These are phyloP conservation scores for Dryas iulia DNA, from an alignment of 1,140 invertebrate genomes.

Conservation along the genomic window DNA sequence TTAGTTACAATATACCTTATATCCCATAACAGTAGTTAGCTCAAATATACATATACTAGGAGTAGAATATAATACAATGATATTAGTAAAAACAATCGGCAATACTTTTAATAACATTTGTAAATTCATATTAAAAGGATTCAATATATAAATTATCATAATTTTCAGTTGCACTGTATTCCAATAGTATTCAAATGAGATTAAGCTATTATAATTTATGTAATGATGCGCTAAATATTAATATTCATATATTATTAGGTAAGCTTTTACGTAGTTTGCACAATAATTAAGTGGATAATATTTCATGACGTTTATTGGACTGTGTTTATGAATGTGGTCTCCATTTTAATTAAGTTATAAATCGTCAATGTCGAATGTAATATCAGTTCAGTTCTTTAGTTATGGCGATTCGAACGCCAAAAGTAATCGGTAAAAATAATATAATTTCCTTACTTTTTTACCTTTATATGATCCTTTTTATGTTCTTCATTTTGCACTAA, in stretches of 20 bases:
- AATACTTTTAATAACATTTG: background rate
- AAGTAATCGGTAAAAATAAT: no score
- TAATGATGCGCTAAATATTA: slow-evolving; percentile 23
- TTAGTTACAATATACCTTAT: no score
- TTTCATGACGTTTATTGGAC: slow-evolving; percentile 12
- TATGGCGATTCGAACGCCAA: no score
- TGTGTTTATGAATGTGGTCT: slow-evolving; percentile 6
- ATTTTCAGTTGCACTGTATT: background rate
- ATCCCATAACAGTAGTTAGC: no score
- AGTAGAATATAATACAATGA: background rate
- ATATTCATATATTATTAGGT: slow-evolving; percentile 24
- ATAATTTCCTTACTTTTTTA: no score
- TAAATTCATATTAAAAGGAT: background rate
- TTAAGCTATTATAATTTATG: slow-evolving; percentile 26
- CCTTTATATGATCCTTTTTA: no score
- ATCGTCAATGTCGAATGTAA: background rate
- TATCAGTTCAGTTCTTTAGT: no score
- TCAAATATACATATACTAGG: no score
- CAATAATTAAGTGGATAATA: slow-evolving; percentile 26
- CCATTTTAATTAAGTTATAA: background rate
- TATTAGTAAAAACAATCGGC: background rate
- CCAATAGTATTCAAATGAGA: slow-evolving; percentile 20
- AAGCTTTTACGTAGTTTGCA: slow-evolving; percentile 23
- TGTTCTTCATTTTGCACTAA: no score
- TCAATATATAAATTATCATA: background rate